A percentile compares a stretch with the other conserved stretches of the same genome.
Evolutionary conservation across 2,113 vertebrate species (phyloP).

Genomic region (Eclectus roratus): DNA sequence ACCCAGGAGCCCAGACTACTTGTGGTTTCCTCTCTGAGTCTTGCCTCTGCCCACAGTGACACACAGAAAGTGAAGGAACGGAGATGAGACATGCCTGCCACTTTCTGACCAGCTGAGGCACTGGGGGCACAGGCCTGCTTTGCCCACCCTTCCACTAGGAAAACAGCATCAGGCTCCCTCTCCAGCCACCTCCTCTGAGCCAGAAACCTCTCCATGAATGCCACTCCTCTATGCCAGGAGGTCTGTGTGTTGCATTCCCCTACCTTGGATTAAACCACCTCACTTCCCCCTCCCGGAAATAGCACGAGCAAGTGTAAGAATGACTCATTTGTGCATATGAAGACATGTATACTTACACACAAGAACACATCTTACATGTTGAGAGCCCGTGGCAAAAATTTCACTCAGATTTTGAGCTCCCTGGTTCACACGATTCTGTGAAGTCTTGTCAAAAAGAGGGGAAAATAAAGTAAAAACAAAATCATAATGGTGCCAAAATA

Average conservation of each 20-base stretch:
- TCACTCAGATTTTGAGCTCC: conserved; percentile 16
- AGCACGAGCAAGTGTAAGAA: conserved; percentile 38
- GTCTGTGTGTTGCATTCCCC: conserved; percentile 1
- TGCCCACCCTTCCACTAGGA: neutral
- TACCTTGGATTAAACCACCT: conserved; percentile 26
- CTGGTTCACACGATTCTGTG: neutral
- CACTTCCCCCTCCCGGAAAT: conserved; percentile 58
- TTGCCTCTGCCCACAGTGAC: conserved; percentile 48
- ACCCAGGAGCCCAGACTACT: neutral
- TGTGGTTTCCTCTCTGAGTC: conserved; percentile 53
- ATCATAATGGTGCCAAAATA: neutral
- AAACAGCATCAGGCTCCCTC: neutral
- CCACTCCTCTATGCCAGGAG: neutral
- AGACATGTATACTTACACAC: conserved; percentile 40
- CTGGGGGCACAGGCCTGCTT: fast-evolving
- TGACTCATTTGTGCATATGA: conserved; percentile 54
- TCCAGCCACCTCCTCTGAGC: neutral
- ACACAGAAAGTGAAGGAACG: conserved; percentile 10
- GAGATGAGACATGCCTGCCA: neutral
- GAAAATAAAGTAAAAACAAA: neutral
- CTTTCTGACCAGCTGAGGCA: neutral
- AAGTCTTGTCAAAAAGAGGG: neutral
- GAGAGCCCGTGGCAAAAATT: conserved; percentile 18
- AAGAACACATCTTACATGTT: neutral
- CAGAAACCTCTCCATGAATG: neutral